Evolutionary conservation across 2,888 invertebrate species (phyloP), one percentile per base, ranked within the genome.

Genomic region (Acleris emargana): DNA sequence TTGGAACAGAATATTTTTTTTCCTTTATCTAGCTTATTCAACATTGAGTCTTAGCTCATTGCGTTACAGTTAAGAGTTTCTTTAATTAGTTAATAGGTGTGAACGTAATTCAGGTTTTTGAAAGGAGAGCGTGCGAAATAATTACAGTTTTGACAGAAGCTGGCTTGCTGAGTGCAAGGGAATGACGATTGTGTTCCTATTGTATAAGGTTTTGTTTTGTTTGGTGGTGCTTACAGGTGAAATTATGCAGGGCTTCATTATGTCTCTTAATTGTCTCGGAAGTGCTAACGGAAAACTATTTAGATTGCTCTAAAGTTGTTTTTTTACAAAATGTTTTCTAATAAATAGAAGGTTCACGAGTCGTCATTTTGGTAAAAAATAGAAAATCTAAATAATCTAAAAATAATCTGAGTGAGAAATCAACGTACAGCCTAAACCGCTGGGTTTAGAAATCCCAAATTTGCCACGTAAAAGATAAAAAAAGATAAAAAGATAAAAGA

Each of bases 91-190:
- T 51, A 28, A 51, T 55, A 67, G 49, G 58, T 59, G 64, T 67
- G 64, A 64, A 64, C 52, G 64, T 59, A 53, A 58, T 64, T 64
- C 59, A 60, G 64, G 64, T 61, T 74, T 73, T 77, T 70, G 73
- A 83, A 86, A 81, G 74, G 77, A 78, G 81, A 83, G 71, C 86
- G 84, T 86, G 86, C 70, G 84, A 85, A 84, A 80, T 81, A 79
- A 83, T 81, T 78, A 79, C 70, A 77, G 69, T 82, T 84, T 86
- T 80, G 84, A 81, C 84, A 82, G 73, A 78, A 75, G 72, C 68
- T 73, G 72, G 75, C 70, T 73, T 76, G 62, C 75, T 18, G 7
- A 13, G 7, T 17, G 2, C 18, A 64, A 28, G 43, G n/a, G 28
- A 64, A 28, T 49, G 6, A 20, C 13, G 54, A 18, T 25, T 64